Percentiles rank a stretch among this genome's conserved stretches.
phyloP scores from a whole-genome alignment of 2,888 invertebrate genomes.

The Clusia tigrina region DNA sequence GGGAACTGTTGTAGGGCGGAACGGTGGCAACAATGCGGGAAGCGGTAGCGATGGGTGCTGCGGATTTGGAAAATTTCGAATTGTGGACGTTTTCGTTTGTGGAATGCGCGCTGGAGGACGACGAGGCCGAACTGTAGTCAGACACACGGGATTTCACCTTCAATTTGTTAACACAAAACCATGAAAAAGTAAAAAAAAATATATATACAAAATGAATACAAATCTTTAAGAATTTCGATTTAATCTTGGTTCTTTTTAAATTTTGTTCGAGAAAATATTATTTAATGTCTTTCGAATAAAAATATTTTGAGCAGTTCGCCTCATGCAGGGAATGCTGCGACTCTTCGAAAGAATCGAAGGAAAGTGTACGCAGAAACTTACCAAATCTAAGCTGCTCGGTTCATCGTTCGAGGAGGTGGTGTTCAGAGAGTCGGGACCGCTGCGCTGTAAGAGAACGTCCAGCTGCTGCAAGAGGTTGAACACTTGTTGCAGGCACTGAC shows the following conservation, averaged over 20 bases:
- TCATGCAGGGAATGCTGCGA: not conserved
- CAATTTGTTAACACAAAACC: slow-evolving; percentile 31
- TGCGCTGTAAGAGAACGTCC: slow-evolving; percentile 65
- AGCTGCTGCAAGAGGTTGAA: slow-evolving; percentile 70
- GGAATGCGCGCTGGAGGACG: slow-evolving; percentile 47
- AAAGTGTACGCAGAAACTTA: slow-evolving; percentile 38
- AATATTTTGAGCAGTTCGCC: no score
- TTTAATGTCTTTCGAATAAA: no score
- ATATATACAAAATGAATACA: slow-evolving; percentile 24
- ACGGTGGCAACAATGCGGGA: slow-evolving; percentile 71
- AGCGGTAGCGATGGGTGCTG: slow-evolving; percentile 28
- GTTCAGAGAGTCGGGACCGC: slow-evolving; percentile 46
- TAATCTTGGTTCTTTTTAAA: not conserved
- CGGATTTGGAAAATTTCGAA: slow-evolving; percentile 34
- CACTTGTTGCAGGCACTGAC: slow-evolving; percentile 71
- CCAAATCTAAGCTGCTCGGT: slow-evolving; percentile 66
- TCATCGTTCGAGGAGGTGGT: slow-evolving; percentile 66
- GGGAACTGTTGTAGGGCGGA: slow-evolving; percentile 68
- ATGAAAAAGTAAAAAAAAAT: slow-evolving; percentile 20
- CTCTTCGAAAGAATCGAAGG: not conserved
- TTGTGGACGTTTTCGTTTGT: slow-evolving; percentile 22
- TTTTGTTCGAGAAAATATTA: not conserved
- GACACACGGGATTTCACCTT: slow-evolving; percentile 55
- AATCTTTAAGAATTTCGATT: slow-evolving; percentile 33
- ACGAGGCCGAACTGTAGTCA: slow-evolving; percentile 50